Evolutionary conservation across 2,113 vertebrate genomes (phyloP).

Genomic region (Dipodomys ordii): DNA sequence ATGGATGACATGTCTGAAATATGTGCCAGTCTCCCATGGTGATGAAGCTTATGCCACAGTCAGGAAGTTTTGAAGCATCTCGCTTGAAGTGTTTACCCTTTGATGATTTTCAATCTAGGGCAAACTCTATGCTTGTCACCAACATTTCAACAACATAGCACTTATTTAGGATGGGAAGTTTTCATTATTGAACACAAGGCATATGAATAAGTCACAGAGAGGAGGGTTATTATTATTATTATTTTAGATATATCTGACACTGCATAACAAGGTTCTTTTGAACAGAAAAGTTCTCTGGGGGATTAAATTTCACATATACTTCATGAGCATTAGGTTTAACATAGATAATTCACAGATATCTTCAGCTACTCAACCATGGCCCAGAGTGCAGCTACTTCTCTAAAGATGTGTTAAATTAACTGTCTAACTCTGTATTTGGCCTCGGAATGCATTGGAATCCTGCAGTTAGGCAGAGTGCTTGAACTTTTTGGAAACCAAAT

Average conservation of each 20-base stretch:
- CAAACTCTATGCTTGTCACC: conserved; percentile 35
- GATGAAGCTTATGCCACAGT: not conserved
- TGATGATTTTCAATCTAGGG: not conserved
- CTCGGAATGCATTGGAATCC: not conserved
- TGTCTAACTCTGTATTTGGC: not conserved
- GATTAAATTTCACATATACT: not conserved
- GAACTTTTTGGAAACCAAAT: not conserved
- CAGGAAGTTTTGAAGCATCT: conserved; percentile 16
- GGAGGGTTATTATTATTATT: not conserved
- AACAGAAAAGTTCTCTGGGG: not conserved
- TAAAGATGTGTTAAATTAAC: not conserved
- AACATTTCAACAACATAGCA: conserved; percentile 31
- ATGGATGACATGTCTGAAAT: not conserved
- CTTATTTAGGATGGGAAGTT: not conserved
- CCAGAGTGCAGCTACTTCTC: not conserved
- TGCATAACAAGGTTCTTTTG: not conserved
- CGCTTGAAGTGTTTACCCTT: not conserved
- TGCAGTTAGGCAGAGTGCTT: not conserved
- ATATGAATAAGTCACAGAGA: not conserved
- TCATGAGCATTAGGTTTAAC: not conserved
- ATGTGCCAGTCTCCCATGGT: not conserved
- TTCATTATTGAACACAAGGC: not conserved
- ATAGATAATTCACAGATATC: not conserved
- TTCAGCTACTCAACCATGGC: not conserved
- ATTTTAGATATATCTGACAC: conserved; percentile 24